Evolutionary conservation across 2,113 vertebrate genomes (phyloP), one percentile per base, ranked within the genome.

Genomic region (Pteronura brasiliensis): DNA sequence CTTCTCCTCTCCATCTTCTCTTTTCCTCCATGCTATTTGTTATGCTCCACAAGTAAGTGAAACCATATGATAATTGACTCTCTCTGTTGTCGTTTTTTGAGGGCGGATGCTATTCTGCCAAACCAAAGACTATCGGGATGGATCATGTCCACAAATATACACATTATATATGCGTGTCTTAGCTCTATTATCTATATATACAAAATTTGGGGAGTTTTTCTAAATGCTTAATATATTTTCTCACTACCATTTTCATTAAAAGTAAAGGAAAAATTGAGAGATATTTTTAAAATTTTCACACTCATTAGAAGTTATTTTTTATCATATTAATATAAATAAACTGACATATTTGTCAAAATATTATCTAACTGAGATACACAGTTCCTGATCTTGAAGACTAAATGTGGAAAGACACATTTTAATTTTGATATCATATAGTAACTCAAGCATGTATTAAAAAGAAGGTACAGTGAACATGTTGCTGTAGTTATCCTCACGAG

Each of bases 311-410:
- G 67, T 7, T 59, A 74, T 69, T 77, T 27, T 34, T 15, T 83
- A 93, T 88, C 20, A 81, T 10, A 77, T 65, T 79, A 76, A 91
- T 85, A 71, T 29, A 63, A 86, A 69, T 69, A 52, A 89, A 47
- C 15, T 11, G n/a, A 15, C 14, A 65, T 55, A 15, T 44, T 83
- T 76, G 8, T 93, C 11, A 52, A 83, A 44, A 42, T 67, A 17
- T 31, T 84, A 9, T 4, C 1, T 27, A 76, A 59, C 20, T 61
- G 39, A 67, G 23, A 14, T 1, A 34, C 0, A 23, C 0, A 63
- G 1, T 42, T 14, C 39, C 55, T 74, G 8, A 67, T 88, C 3
- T 61, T 14, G 52, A 84, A 83, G 23, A 67, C 83, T 89, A 59
- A 55, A 39, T 17, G 9, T 80, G 31, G 12, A 7, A 4, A 74